Percentiles rank a stretch among this genome's conserved stretches.
These are phyloP conservation scores for Syrrhaptes paradoxus DNA, from an alignment of 2,113 vertebrate species.

Conservation along the genomic window DNA sequence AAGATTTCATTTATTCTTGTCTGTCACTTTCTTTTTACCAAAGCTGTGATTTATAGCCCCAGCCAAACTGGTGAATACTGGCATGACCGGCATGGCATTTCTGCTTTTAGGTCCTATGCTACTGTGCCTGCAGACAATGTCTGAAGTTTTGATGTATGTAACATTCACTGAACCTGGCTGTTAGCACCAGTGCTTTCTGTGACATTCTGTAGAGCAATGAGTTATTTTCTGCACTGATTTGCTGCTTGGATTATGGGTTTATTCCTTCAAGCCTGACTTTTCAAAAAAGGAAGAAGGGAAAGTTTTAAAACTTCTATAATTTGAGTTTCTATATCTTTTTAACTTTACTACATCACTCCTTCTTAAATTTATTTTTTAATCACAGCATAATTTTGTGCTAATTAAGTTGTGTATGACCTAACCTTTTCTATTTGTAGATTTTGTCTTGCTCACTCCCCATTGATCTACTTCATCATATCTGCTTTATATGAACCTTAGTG, in stretches of 20 bases:
- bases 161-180: background rate
- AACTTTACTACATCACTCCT: background rate
- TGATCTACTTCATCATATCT: background rate
- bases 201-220: background rate
- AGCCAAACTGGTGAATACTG: background rate
- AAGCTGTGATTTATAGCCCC: constrained; percentile 15
- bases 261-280: constrained; percentile 3
- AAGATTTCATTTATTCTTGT: background rate
- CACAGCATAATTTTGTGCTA: background rate
- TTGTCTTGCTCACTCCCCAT: background rate
- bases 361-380: background rate
- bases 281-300: background rate
- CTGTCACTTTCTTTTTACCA: background rate
- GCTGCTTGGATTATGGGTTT: background rate
- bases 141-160: background rate
- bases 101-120: background rate
- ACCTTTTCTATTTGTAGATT: background rate
- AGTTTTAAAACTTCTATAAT: background rate
- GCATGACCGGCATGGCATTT: background rate
- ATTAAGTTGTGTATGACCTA: background rate
- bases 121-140: background rate
- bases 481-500: background rate
- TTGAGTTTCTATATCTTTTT: background rate
- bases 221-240: background rate
- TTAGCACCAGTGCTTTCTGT: background rate